Base-by-base conservation (phyloP, 1,140 invertebrate genomes). In the Drosophila tristis region DNA sequence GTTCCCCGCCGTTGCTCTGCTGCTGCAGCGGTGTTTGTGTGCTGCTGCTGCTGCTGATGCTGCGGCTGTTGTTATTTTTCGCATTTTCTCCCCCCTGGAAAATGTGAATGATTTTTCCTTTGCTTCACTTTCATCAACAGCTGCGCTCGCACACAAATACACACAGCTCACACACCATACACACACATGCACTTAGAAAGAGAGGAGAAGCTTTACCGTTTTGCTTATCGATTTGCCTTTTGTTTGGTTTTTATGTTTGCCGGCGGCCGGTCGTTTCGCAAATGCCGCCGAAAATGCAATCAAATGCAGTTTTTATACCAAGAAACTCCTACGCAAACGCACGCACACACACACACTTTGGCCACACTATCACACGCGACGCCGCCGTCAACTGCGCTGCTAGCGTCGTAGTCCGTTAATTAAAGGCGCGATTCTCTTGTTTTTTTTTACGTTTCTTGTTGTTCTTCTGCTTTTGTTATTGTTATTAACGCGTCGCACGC, bases 241-340 rank as follows among this genome's bases (percentile, higher is more conserved):
- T 44, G 49, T 53, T 74, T 57, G 44, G 66, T 56, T 61, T 71
- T 81, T 60, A 57, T 73, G 82, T 87, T 80, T 66, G 74, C 76
- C 80, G 78, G 76, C 66, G 57, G 81, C 66, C 64, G 64, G 85
- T 62, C 73, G 63, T 59, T 61, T 61, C 61, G 78, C 71, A 87
- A 86, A 86, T 86, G 82, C 82, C 82, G 82, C 82, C 82, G 80
- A 87, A 87, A 87, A 75, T 86, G 82, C 82, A 86, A 86, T 78
- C 70, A 78, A 86, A 82, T 86, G 82, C 82, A 86, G 79, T 87
- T 85, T 39, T 86, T 86, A 76, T 86, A 84, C 75, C 35, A 39
- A 39, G 35, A 39, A 39, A 39, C 35, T 39, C 71, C 53, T 29
- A 35, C 53, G 60, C 50, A 15, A 23, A 31, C 39, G 45, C 45